These are phyloP conservation scores for Gnatocerus cornutus DNA, from an alignment of 2,888 invertebrate genomes.

Conservation along the genomic window DNA sequence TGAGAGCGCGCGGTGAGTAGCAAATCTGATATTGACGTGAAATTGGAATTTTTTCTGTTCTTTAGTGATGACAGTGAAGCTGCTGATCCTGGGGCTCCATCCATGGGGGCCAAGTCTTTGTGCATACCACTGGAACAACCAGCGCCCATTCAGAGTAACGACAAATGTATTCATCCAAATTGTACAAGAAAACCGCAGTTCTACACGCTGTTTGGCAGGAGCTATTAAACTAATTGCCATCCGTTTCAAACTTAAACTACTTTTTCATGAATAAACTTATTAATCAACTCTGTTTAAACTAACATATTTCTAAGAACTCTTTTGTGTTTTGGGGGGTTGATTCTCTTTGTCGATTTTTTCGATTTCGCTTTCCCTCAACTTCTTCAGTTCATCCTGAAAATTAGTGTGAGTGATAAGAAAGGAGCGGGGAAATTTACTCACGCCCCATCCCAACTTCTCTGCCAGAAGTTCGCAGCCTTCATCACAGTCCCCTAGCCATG, in stretches of 20 bases:
- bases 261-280: conserved; percentile 1
- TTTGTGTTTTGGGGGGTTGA: neutral
- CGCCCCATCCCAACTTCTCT: conserved; percentile 86
- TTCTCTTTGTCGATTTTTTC: conserved; percentile 52
- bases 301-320: conserved; percentile 18
- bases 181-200: conserved; percentile 87
- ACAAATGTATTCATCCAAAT: conserved; percentile 90
- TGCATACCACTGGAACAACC: conserved; percentile 97
- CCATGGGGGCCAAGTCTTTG: conserved; percentile 99
- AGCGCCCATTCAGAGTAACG: conserved; percentile 74
- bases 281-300: neutral
- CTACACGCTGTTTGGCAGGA: conserved; percentile 96
- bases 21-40: no score
- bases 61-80: conserved; percentile 71
- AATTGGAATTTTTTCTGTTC: no score
- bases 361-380: conserved; percentile 55
- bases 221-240: conserved; percentile 75
- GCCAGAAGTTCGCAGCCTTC: conserved; percentile 84
- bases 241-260: neutral
- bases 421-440: conserved; percentile 67
- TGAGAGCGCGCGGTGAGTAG: conserved; percentile 84
- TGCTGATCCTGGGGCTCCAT: conserved; percentile 86
- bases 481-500: conserved; percentile 88
- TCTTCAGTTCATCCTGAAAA: conserved; percentile 58
- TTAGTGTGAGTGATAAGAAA: neutral